Conservation (phyloP, 1,140 invertebrate species). For the Euglossa dilemma region DNA sequence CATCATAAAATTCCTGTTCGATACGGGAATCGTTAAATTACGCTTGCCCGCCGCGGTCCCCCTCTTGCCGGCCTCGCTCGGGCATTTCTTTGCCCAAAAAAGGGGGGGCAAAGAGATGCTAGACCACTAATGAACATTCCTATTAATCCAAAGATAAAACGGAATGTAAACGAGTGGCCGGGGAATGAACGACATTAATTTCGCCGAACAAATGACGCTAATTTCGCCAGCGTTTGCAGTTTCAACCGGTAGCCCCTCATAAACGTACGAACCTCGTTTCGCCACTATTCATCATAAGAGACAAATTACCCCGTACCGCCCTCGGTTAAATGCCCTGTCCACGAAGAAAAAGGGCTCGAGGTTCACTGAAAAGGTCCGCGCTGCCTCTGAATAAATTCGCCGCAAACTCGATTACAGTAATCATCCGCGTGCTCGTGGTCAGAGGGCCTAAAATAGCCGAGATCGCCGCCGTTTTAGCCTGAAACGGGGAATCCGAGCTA, state of each 20-base stretch:
- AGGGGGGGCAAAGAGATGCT: not conserved
- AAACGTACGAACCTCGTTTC: constrained; percentile 40
- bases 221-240: constrained; percentile 22
- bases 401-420: constrained; percentile 37
- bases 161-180: constrained; percentile 26
- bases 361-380: constrained; percentile 21
- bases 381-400: constrained; percentile 33
- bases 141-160: constrained; percentile 39
- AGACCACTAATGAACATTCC: constrained; percentile 14
- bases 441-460: constrained; percentile 14
- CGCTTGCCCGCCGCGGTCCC: not conserved
- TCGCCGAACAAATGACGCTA: constrained; percentile 20
- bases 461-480: not conserved
- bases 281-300: constrained; percentile 31
- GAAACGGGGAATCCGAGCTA: not conserved
- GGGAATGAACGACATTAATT: constrained; percentile 16
- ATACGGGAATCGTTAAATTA: constrained; percentile 3
- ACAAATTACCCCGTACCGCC: constrained; percentile 26
- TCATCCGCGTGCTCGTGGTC: constrained; percentile 15
- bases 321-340: constrained; percentile 28
- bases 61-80: not conserved
- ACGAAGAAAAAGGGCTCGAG: not conserved
- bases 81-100: not conserved
- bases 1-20: not conserved
- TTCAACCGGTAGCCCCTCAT: constrained; percentile 27